Conservation (phyloP, 2,888 invertebrate species). For the Apantesis nais region DNA sequence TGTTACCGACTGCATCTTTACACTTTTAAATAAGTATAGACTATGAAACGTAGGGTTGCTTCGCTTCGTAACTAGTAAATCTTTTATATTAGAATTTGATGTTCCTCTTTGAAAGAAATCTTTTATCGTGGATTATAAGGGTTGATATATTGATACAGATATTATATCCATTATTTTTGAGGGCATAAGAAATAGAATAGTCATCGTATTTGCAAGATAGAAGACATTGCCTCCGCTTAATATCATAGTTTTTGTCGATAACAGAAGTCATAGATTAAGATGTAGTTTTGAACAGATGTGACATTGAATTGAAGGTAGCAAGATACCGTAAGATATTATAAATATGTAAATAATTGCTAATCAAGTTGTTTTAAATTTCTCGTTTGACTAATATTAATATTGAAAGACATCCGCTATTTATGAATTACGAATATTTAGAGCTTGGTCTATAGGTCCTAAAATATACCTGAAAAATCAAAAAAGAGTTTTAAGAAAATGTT, state of each 20-base stretch:
- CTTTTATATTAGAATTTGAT: neutral
- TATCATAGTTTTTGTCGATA: conserved; percentile 51
- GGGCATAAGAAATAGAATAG: conserved; percentile 44
- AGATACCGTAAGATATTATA: neutral
- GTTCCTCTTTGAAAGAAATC: neutral
- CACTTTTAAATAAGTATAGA: neutral
- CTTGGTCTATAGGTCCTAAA: no score
- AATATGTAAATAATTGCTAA: no score
- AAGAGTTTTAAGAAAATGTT: neutral
- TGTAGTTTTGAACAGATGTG: neutral
- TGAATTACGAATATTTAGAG: no score
- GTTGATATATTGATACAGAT: conserved; percentile 11
- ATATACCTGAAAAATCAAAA: no score
- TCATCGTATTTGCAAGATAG: conserved; percentile 58
- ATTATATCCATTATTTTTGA: conserved; percentile 2
- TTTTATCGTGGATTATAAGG: neutral
- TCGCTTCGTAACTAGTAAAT: neutral
- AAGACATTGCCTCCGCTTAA: conserved; percentile 58
- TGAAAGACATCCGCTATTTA: no score
- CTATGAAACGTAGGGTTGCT: neutral
- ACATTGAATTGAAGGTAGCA: neutral
- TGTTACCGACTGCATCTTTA: neutral
- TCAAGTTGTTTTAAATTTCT: no score
- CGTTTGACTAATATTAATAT: no score
- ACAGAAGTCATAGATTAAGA: conserved; percentile 29